Evolutionary conservation across 2,888 invertebrate species (phyloP).

Genomic region (Idaea straminata): DNA sequence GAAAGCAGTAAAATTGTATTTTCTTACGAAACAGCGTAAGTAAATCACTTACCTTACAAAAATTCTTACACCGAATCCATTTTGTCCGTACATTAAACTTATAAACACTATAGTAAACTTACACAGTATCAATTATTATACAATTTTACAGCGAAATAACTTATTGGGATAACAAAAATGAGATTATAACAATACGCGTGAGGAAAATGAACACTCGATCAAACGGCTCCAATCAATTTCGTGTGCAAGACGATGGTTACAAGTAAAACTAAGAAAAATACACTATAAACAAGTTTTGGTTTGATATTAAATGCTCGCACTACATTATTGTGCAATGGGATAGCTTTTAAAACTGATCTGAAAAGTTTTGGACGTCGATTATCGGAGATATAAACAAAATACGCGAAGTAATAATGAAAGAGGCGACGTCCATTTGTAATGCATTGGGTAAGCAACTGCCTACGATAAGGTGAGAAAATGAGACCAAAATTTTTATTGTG

Average conservation of each 20-base stretch:
- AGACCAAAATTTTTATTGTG: slow-evolving; percentile 61
- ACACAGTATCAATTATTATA: slow-evolving; percentile 48
- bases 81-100: slow-evolving; percentile 29
- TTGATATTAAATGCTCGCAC: slow-evolving; percentile 59
- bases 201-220: slow-evolving; percentile 26
- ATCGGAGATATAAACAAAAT: slow-evolving; percentile 77
- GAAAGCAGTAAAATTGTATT: slow-evolving; percentile 26
- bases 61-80: slow-evolving; percentile 22
- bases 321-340: slow-evolving; percentile 61
- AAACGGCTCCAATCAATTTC: slow-evolving; percentile 33
- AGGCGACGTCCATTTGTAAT: slow-evolving; percentile 74
- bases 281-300: slow-evolving; percentile 56
- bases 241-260: slow-evolving; percentile 32
- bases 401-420: slow-evolving; percentile 57
- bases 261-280: slow-evolving; percentile 51
- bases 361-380: slow-evolving; percentile 76
- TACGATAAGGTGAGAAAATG: slow-evolving; percentile 64
- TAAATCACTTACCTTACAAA: slow-evolving; percentile 31
- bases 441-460: slow-evolving; percentile 74
- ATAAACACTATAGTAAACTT: slow-evolving; percentile 40
- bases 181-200: slow-evolving; percentile 32
- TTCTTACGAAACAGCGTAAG: slow-evolving; percentile 11
- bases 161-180: slow-evolving; percentile 37
- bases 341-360: slow-evolving; percentile 68
- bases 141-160: slow-evolving; percentile 37